Percentiles rank a stretch among this genome's conserved stretches.
Conservation (phyloP, 2,888 invertebrate species). For the Trachelus stipa region DNA sequence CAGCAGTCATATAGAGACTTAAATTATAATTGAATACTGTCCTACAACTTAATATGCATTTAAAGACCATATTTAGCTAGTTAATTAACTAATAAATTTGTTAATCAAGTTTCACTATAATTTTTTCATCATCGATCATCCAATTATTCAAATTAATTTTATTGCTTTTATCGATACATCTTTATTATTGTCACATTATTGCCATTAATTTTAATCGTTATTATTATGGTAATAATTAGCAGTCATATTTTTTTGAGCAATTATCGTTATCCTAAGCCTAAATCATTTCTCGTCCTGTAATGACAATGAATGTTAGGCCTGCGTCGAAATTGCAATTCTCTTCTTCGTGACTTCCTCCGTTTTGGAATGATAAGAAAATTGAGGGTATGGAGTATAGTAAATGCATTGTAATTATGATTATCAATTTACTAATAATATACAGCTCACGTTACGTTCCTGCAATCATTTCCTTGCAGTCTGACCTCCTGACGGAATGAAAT, state of each 20-base stretch:
- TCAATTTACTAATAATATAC: too few species aligned
- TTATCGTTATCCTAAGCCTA: too few species aligned
- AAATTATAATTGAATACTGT: constrained; percentile 25
- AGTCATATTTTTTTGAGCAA: not conserved
- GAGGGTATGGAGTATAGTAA: too few species aligned
- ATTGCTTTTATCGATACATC: not conserved
- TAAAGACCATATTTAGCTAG: constrained; percentile 28
- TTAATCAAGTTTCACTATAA: not conserved
- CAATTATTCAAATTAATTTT: not conserved
- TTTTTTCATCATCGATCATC: not conserved
- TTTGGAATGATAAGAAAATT: too few species aligned
- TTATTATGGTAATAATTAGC: not conserved
- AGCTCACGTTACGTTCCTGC: too few species aligned
- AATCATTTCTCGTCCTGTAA: too few species aligned
- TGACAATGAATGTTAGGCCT: too few species aligned
- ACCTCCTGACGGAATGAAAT: too few species aligned
- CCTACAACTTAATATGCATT: constrained; percentile 48
- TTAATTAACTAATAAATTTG: not conserved
- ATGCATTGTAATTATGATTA: too few species aligned
- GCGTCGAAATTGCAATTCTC: too few species aligned
- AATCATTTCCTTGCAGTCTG: too few species aligned
- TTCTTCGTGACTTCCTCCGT: too few species aligned
- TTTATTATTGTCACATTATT: not conserved
- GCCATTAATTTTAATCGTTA: not conserved
- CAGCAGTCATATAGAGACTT: constrained; percentile 18